A percentile compares a stretch with the other conserved stretches of the same genome.
phyloP scores from a whole-genome alignment of 2,888 invertebrate species.

The Xylota segnis region DNA sequence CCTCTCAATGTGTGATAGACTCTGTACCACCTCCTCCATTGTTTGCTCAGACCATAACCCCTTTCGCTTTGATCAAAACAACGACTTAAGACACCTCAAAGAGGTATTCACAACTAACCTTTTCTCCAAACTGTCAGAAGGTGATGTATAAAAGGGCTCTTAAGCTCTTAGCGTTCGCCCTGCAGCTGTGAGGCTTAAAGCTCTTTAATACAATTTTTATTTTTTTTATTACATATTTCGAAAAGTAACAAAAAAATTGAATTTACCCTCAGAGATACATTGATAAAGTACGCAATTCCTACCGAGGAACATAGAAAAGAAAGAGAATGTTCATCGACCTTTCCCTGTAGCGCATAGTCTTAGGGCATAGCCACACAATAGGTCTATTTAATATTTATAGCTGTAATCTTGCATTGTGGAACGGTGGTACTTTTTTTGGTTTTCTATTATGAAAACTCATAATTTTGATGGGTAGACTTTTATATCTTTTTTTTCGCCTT shows the following conservation, averaged over 20 bases:
- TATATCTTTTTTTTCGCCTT: constrained; percentile 45
- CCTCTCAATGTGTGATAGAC: no score
- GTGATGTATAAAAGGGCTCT: constrained; percentile 4
- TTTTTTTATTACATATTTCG: background rate
- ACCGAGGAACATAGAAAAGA: constrained; percentile 1
- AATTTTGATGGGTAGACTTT: constrained; percentile 64
- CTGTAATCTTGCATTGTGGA: constrained; percentile 58
- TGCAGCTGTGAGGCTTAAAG: background rate
- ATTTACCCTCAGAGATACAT: constrained; percentile 10
- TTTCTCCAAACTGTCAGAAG: constrained; percentile 3
- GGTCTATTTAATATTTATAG: constrained; percentile 64
- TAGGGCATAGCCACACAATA: constrained; percentile 52
- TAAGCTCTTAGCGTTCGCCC: constrained; percentile 3
- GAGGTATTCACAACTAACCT: constrained; percentile 2
- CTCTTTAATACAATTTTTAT: background rate
- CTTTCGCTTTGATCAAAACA: background rate
- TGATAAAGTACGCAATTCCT: constrained; percentile 21
- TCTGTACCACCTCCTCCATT: background rate
- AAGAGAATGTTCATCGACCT: constrained; percentile 41
- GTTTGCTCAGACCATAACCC: background rate
- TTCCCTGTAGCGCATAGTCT: constrained; percentile 16
- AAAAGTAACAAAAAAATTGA: constrained; percentile 20
- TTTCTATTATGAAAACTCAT: constrained; percentile 62
- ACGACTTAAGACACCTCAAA: constrained; percentile 9
- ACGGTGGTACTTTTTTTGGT: background rate